Evolutionary conservation across 92 coral and sea anemone species (phyloP).

Genomic region (Scolanthus callimorphus): DNA sequence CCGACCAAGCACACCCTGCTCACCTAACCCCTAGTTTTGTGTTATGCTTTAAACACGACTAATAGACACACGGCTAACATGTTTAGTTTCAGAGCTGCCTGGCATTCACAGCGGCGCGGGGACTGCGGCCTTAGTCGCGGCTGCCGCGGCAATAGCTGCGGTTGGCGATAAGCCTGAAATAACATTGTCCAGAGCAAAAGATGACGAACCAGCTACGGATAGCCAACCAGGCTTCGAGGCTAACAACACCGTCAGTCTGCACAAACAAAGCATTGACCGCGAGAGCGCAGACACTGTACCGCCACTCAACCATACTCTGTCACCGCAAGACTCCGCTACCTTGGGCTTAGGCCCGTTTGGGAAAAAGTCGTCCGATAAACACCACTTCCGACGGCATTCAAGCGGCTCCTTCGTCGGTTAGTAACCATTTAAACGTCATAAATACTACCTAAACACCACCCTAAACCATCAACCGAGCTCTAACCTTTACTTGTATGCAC

Average conservation of each 20-base stretch:
- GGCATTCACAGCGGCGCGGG: slow-evolving; percentile 99
- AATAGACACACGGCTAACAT: slow-evolving; percentile 44
- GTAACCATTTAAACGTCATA: slow-evolving; percentile 35
- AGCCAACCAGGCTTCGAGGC: slow-evolving; percentile 14
- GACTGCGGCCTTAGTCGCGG: slow-evolving; percentile 97
- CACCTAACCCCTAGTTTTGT: too few relatives aligned
- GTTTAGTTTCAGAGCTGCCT: slow-evolving; percentile 93
- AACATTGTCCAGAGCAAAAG: slow-evolving; percentile 81
- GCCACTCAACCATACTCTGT: slow-evolving; percentile 52
- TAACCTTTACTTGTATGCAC: too few relatives aligned
- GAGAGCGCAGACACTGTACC: slow-evolving; percentile 52
- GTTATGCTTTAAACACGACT: slow-evolving; percentile 7
- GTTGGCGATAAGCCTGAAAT: slow-evolving; percentile 82
- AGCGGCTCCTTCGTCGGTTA: slow-evolving; percentile 95
- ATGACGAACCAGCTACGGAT: slow-evolving; percentile 46
- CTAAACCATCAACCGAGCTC: too few relatives aligned
- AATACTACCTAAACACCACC: background rate
- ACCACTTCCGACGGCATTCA: slow-evolving; percentile 90
- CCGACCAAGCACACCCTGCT: too few relatives aligned
- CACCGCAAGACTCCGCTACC: slow-evolving; percentile 63
- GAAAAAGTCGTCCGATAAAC: slow-evolving; percentile 77
- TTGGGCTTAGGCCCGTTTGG: slow-evolving; percentile 75
- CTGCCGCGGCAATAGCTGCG: slow-evolving; percentile 88
- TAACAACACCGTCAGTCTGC: slow-evolving; percentile 2
- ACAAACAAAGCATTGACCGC: slow-evolving; percentile 52